Conservation (phyloP, 2,797 vertebrate species). For the Trachurus trachurus region DNA sequence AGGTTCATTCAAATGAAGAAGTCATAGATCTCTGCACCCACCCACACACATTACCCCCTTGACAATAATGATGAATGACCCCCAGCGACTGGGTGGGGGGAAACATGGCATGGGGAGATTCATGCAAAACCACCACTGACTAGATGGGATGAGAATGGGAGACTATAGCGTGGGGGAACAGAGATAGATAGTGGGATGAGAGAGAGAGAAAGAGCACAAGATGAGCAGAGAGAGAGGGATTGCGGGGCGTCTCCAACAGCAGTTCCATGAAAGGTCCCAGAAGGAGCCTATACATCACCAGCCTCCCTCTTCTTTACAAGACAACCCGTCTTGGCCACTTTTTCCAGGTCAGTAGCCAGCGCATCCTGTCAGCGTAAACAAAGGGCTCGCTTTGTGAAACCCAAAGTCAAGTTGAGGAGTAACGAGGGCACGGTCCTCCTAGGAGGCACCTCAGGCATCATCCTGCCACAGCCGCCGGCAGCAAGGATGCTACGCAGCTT, state of each 20-base stretch:
- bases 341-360: conserved; percentile 90
- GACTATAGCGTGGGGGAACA: conserved; percentile 68
- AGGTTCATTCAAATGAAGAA: conserved; percentile 87
- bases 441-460: conserved; percentile 86
- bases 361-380: conserved; percentile 89
- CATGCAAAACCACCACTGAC: conserved; percentile 84
- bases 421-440: conserved; percentile 84
- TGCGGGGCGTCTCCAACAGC: conserved; percentile 78
- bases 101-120: conserved; percentile 74
- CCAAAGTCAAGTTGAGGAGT: conserved; percentile 89
- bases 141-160: conserved; percentile 74
- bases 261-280: conserved; percentile 81
- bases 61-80: conserved; percentile 89
- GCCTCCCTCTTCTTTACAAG: conserved; percentile 84
- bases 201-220: conserved; percentile 64
- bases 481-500: conserved; percentile 73
- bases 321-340: conserved; percentile 88
- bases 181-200: conserved; percentile 77
- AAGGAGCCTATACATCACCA: conserved; percentile 84
- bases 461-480: conserved; percentile 81
- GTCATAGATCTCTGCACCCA: conserved; percentile 87
- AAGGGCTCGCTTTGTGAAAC: conserved; percentile 87
- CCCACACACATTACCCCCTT: conserved; percentile 84
- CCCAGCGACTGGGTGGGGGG: conserved; percentile 77
- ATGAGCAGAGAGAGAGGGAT: conserved; percentile 78